These are phyloP conservation scores for Hyalella azteca DNA, from an alignment of 2,888 invertebrate species.

Conservation along the genomic window DNA sequence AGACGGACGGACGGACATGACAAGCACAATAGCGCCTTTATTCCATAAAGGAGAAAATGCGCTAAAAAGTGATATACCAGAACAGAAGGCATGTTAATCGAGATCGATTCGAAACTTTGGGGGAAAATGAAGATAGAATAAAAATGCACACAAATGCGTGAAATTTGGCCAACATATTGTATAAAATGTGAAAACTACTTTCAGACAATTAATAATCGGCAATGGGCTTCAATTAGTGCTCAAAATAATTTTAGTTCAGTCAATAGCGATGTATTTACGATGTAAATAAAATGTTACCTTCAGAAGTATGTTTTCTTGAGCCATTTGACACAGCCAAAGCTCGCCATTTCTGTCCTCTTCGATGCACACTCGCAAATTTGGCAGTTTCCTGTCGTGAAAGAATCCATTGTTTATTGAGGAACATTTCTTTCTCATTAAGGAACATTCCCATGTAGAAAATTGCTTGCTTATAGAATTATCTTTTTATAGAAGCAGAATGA, in stretches of 20 bases:
- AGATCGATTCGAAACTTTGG: too few species aligned
- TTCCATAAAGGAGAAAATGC: too few species aligned
- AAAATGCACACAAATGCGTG: too few species aligned
- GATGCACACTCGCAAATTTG: conserved; percentile 13
- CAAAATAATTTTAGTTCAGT: neutral
- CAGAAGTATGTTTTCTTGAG: neutral
- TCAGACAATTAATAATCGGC: too few species aligned
- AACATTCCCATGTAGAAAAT: neutral
- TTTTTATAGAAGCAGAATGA: neutral
- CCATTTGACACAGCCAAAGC: conserved; percentile 12
- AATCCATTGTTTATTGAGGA: too few species aligned
- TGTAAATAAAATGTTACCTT: neutral
- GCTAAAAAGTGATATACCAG: neutral
- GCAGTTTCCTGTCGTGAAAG: conserved; percentile 22
- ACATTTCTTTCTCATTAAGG: too few species aligned
- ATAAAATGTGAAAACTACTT: too few species aligned
- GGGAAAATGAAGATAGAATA: too few species aligned
- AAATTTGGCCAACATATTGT: too few species aligned
- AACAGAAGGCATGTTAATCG: too few species aligned
- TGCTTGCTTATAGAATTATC: neutral
- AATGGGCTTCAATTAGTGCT: neutral
- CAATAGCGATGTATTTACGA: neutral
- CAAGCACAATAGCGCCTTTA: too few species aligned
- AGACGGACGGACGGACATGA: too few species aligned
- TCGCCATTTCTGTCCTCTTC: neutral